Conservation (phyloP, 1,140 invertebrate species). For the Arctopsyche grandis region DNA sequence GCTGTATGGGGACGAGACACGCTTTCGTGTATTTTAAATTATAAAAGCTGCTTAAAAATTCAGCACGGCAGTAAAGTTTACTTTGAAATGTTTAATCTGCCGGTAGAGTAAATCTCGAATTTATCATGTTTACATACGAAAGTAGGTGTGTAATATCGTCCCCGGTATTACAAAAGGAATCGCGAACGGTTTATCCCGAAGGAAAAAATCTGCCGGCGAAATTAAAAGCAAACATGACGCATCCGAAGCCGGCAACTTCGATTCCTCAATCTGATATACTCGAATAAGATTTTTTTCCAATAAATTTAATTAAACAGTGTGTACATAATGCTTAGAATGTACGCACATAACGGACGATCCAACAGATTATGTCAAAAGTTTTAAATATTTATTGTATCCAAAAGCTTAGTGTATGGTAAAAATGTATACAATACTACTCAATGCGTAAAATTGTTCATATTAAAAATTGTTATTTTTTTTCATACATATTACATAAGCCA, state of each 20-base stretch:
- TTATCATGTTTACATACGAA: slow-evolving; percentile 46
- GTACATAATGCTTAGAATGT: too few species aligned
- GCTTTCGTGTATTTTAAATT: slow-evolving; percentile 52
- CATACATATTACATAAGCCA: too few species aligned
- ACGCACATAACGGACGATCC: too few species aligned
- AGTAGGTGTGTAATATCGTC: slow-evolving; percentile 32
- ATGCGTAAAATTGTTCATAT: too few species aligned
- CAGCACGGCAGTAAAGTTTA: slow-evolving; percentile 48
- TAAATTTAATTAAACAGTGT: too few species aligned
- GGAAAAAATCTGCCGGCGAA: slow-evolving; percentile 42
- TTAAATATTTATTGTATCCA: too few species aligned
- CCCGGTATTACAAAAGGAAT: slow-evolving; percentile 28
- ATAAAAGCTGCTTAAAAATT: slow-evolving; percentile 53
- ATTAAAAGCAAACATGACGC: slow-evolving; percentile 42
- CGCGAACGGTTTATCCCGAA: slow-evolving; percentile 35
- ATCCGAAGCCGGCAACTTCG: not conserved
- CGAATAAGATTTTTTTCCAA: too few species aligned
- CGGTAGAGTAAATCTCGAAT: slow-evolving; percentile 50
- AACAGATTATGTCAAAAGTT: too few species aligned
- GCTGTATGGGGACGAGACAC: not conserved
- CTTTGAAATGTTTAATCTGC: slow-evolving; percentile 53
- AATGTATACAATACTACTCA: too few species aligned
- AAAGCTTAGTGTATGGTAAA: too few species aligned
- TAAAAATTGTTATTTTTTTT: too few species aligned
- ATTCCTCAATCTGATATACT: slow-evolving; percentile 9